Base-by-base conservation (phyloP, 1,140 invertebrate genomes). In the Drosophila virilis region DNA sequence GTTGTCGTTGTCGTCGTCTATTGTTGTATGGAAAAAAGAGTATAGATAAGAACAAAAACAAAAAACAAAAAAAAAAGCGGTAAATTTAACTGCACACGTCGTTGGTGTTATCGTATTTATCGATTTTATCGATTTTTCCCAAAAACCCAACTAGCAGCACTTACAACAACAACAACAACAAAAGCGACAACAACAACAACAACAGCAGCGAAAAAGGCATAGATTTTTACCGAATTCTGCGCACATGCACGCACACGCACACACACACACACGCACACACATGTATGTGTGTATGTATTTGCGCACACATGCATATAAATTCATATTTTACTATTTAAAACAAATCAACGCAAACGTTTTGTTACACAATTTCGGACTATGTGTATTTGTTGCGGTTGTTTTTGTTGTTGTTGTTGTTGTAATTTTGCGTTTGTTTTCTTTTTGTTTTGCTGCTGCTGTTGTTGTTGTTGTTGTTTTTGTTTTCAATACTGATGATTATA, bases 101-200 rank as follows among this genome's bases (percentile, higher is more conserved):
- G 58, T 62, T 68, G 33, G 33, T 48, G 58, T 83, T 83, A 84
- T 85, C 75, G 71, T 52, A 52, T 73, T 67, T 68, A 88, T 86
- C 83, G 83, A 86, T 89, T 71, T 64, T 59, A 88, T 88, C 73
- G 83, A 88, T 88, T 89, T 89, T 62, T 69, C 59, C 64, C 71
- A 50, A 58, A 57, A 51, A 58, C 17, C 46, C 8, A 45, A 54
- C 12, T 35, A 35, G 12, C 54, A 51, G 42, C 42, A 50, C 8
- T 46, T 58, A 22, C 54, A 69, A 40, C 46, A 62, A 15, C 28
- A 61, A 35, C 33, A 51, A 40, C 33, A 62, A 17, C 12, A 69
- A 37, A n/a, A 43, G 42, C 28, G 48, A 6, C 17, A 17, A 17
- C 17, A n/a, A n/a, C n/a, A n/a, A n/a, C n/a, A n/a, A n/a, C n/a